Percentiles rank a stretch among this genome's conserved stretches.
Conservation (phyloP, 2,888 invertebrate species). For the Camponotus fellah region DNA sequence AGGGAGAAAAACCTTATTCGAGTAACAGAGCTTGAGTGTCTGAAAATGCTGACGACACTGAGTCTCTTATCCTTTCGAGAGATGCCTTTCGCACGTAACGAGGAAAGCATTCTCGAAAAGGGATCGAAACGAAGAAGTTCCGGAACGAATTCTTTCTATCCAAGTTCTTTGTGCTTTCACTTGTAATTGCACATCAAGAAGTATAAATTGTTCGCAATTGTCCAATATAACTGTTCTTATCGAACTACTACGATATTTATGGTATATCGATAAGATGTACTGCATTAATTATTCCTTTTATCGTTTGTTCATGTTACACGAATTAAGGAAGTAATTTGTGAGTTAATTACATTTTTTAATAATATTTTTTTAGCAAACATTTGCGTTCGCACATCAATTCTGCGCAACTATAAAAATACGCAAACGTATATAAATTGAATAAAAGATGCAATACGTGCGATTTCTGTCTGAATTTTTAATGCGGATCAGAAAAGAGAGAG, state of each 20-base stretch:
- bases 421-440: neutral
- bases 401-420: neutral
- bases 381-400: neutral
- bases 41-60: slow-evolving; percentile 73
- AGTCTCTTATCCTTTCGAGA: slow-evolving; percentile 66
- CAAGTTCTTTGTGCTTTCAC: slow-evolving; percentile 11
- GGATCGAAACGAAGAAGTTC: slow-evolving; percentile 60
- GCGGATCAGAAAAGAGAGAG: neutral
- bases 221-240: neutral
- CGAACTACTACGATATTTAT: neutral
- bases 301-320: neutral
- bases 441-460: neutral
- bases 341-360: neutral
- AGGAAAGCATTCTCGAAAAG: slow-evolving; percentile 62
- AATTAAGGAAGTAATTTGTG: neutral
- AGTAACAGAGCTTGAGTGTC: slow-evolving; percentile 64
- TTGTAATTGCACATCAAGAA: slow-evolving; percentile 27
- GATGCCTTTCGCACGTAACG: slow-evolving; percentile 67
- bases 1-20: slow-evolving; percentile 48
- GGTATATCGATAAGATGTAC: neutral
- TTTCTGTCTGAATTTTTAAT: slow-evolving; percentile 3
- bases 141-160: slow-evolving; percentile 35
- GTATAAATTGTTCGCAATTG: neutral
- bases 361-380: neutral
- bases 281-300: neutral